Evolutionary conservation across 2,888 invertebrate species (phyloP).

Genomic region (Eristalis arbustorum): DNA sequence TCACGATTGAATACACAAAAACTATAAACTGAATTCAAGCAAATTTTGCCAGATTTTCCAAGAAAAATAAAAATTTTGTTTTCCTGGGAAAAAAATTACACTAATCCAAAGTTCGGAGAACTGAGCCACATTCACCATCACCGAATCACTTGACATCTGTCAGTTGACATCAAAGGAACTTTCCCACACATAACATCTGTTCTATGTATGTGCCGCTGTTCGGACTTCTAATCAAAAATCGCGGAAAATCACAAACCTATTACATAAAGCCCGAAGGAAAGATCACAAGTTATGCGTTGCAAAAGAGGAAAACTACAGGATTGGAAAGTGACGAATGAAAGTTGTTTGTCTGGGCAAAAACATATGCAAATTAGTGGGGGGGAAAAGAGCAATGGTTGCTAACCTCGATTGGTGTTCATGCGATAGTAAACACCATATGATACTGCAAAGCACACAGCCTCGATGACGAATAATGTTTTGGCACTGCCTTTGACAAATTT

Average conservation of each 20-base stretch:
- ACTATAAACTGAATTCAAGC: not conserved
- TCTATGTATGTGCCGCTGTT: slow-evolving; percentile 2
- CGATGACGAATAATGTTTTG: slow-evolving; percentile 82
- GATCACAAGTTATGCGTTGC: not conserved
- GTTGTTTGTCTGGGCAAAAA: not conserved
- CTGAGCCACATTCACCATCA: slow-evolving; percentile 30
- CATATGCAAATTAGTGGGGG: not conserved
- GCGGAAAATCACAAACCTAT: slow-evolving; percentile 7
- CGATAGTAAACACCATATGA: slow-evolving; percentile 85
- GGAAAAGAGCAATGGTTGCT: slow-evolving; percentile 70
- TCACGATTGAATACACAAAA: slow-evolving; percentile 1
- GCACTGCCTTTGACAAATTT: slow-evolving; percentile 82
- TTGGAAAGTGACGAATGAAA: not conserved
- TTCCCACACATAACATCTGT: slow-evolving; percentile 42
- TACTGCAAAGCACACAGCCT: slow-evolving; percentile 83
- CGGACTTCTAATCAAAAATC: not conserved
- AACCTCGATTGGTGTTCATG: slow-evolving; percentile 87
- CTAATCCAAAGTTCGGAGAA: not conserved
- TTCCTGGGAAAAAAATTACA: slow-evolving; percentile 18
- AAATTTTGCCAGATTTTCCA: not conserved
- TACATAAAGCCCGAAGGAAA: slow-evolving; percentile 25
- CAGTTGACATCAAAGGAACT: slow-evolving; percentile 34
- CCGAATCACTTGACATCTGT: slow-evolving; percentile 42
- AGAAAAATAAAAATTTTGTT: slow-evolving; percentile 6
- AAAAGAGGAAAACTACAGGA: not conserved